A percentile compares a stretch with the other conserved stretches of the same genome.
Evolutionary conservation across 2,888 invertebrate species (phyloP).

Genomic region (Priocnemis perturbator): DNA sequence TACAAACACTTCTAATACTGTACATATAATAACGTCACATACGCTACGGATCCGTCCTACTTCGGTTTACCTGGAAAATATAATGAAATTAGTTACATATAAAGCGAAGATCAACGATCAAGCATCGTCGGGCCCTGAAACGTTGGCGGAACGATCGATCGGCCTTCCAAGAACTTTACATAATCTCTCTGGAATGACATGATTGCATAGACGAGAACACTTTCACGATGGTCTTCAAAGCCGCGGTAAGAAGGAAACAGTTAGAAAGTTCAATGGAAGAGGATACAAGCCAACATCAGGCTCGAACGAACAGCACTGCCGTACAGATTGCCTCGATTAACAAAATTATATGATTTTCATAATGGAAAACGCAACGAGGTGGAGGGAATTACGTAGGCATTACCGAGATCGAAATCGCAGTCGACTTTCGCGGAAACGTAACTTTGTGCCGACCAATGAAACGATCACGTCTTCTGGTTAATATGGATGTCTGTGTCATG

Average conservation of each 20-base stretch:
- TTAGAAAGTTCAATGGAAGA: slow-evolving; percentile 51
- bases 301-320: slow-evolving; percentile 18
- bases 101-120: too few relatives aligned
- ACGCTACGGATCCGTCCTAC: too few relatives aligned
- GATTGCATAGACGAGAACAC: not conserved
- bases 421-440: not conserved
- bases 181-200: not conserved
- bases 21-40: too few relatives aligned
- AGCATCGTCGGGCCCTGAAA: too few relatives aligned
- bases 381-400: not conserved
- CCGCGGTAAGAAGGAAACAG: slow-evolving; percentile 5
- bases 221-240: slow-evolving; percentile 24
- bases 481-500: not conserved
- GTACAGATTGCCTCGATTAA: slow-evolving; percentile 50
- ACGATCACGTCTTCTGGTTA: not conserved
- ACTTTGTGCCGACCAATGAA: not conserved
- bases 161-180: not conserved
- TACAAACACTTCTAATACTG: too few relatives aligned
- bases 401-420: not conserved
- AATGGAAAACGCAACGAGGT: slow-evolving; percentile 18
- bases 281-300: slow-evolving; percentile 23
- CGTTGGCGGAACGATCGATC: not conserved
- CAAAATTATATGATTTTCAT: slow-evolving; percentile 46
- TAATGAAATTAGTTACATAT: too few relatives aligned
- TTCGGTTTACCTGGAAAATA: too few relatives aligned